These are phyloP conservation scores for Ophion slaviceki DNA, from an alignment of 2,888 invertebrate species.

Conservation along the genomic window DNA sequence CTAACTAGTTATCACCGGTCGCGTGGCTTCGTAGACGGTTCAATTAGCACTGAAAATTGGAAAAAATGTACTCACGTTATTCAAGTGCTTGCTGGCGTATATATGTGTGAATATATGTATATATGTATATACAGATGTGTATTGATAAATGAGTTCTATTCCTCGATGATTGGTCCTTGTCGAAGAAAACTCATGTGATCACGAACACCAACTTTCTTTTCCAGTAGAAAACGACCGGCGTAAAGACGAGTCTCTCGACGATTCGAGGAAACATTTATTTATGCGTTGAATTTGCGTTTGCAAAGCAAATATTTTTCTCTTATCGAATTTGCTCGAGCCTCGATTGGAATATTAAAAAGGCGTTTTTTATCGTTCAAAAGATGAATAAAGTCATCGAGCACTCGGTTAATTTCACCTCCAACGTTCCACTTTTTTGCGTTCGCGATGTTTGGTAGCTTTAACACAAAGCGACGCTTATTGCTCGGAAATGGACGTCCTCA, in stretches of 20 bases:
- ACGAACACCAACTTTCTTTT: slow-evolving; percentile 82
- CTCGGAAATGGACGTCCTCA: no score
- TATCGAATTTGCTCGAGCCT: neutral
- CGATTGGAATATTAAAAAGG: neutral
- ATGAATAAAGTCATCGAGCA: slow-evolving; percentile 16
- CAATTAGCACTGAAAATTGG: slow-evolving; percentile 9
- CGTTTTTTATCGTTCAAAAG: neutral
- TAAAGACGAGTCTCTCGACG: slow-evolving; percentile 77
- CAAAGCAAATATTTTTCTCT: neutral
- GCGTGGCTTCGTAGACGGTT: slow-evolving; percentile 15
- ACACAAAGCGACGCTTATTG: no score
- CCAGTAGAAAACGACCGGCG: slow-evolving; percentile 78
- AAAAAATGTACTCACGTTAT: slow-evolving; percentile 44
- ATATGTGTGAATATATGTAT: slow-evolving; percentile 25
- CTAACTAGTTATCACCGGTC: slow-evolving; percentile 46
- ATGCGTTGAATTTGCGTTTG: slow-evolving; percentile 48
- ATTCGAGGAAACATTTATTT: slow-evolving; percentile 82
- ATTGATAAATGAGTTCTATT: slow-evolving; percentile 67
- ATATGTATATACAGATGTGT: slow-evolving; percentile 21
- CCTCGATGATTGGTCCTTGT: slow-evolving; percentile 55
- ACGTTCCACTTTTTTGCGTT: neutral
- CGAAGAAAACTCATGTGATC: slow-evolving; percentile 78
- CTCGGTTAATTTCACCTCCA: neutral
- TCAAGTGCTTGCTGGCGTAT: neutral
- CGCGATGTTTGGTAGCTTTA: neutral